Evolutionary conservation across 1,140 invertebrate species (phyloP), one percentile per base, ranked within the genome.

Genomic region (Telenomus remus): DNA sequence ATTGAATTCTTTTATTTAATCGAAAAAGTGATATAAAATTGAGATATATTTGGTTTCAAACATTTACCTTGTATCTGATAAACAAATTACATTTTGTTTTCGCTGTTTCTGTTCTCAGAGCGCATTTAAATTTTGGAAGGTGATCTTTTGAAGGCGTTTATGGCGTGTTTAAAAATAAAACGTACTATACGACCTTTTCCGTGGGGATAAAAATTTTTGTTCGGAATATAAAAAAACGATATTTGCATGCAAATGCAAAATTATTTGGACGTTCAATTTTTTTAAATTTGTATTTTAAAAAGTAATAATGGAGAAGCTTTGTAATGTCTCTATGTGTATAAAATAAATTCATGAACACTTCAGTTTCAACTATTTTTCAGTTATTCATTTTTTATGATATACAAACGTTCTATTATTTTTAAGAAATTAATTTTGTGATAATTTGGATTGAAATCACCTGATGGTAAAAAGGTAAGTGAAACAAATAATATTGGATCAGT

Each of bases 61-160:
- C 35, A 19, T 48, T 59, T 19, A 19, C 48, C 46, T 13, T 34
- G 43, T 44, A 61, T 44, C 0, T 14, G 15, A 44, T 43, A n/a
- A 37, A 35, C 44, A 44, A 44, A 5, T 19, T 53, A 10, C 44
- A 39, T 8, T 27, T 27, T 56, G 44, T 56, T 34, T 66, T 66
- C 47, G 50, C 42, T 56, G 50, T 43, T 50, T 47, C 47, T 51
- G 57, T 12, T 14, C 33, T 68, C 51, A 46, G 19, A 55, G 64
- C 37, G 48, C 9, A 57, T 51, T 12, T 53, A 33, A 10, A 42
- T 65, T 65, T 49, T 63, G 37, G 9, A 9, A 55, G 61, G 61
- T 65, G n/a, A n/a, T n/a, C n/a, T 65, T 49, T 63, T 15, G 9
- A 9, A 55, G 61, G 61, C 55, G 51, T 65, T 43, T 65, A 55